A percentile compares a stretch with the other conserved stretches of the same genome.
Conservation (phyloP, 2,797 vertebrate genomes). For the Taenioides sp. region DNA sequence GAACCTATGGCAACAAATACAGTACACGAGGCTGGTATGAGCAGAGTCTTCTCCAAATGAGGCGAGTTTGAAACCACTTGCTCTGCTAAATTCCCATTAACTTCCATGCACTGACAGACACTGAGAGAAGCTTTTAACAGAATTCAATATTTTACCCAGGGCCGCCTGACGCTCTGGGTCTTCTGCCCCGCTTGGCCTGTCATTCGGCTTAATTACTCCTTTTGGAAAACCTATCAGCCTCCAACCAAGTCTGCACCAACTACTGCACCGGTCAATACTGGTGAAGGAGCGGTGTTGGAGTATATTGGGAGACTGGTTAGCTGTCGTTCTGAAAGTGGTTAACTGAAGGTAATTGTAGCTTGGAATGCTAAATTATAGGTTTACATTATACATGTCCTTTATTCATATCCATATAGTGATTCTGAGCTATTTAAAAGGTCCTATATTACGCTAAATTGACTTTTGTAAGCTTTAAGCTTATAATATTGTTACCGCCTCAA, state of each 20-base stretch:
- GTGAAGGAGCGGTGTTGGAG: constrained; percentile 4
- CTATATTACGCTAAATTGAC: too few species aligned
- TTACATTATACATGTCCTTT: too few species aligned
- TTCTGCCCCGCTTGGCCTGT: constrained; percentile 32
- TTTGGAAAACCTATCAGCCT: constrained; percentile 55
- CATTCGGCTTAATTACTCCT: constrained; percentile 63
- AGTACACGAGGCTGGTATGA: constrained; percentile 4
- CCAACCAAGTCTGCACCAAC: constrained; percentile 24
- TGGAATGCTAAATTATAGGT: too few species aligned
- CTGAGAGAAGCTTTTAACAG: constrained; percentile 44
- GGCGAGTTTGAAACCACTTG: constrained; percentile 17
- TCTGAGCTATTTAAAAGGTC: too few species aligned
- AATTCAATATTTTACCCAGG: constrained; percentile 54
- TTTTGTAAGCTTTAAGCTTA: too few species aligned
- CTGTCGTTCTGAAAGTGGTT: neutral
- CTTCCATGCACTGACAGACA: constrained; percentile 9
- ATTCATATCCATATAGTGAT: too few species aligned
- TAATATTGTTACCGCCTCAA: too few species aligned
- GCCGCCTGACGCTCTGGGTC: constrained; percentile 27
- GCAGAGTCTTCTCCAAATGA: constrained; percentile 4
- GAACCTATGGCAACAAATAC: neutral
- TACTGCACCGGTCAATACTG: constrained; percentile 19
- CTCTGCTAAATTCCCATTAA: constrained; percentile 38
- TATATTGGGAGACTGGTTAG: constrained; percentile 1
- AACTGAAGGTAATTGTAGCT: neutral